These are phyloP conservation scores for Rhinolophus sinicus DNA, from an alignment of 2,113 vertebrate genomes.

Conservation along the genomic window DNA sequence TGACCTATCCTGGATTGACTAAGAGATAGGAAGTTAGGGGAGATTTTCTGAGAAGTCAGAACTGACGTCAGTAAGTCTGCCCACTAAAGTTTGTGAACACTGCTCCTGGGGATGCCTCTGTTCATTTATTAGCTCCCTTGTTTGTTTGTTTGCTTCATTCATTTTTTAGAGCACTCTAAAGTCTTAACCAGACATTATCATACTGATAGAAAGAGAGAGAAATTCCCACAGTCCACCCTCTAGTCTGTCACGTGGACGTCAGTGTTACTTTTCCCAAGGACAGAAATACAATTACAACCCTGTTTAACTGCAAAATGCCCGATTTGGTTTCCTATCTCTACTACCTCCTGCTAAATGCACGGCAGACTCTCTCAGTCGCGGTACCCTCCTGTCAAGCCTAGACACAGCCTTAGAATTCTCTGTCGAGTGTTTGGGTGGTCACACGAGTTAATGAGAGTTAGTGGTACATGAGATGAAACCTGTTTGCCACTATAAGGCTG, in stretches of 20 bases:
- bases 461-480: neutral
- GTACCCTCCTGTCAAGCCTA: neutral
- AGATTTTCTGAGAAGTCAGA: neutral
- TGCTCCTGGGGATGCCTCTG: neutral
- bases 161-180: constrained; percentile 7
- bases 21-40: neutral
- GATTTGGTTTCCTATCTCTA: neutral
- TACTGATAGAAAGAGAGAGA: neutral
- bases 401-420: neutral
- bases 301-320: neutral
- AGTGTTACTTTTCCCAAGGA: neutral
- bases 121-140: neutral
- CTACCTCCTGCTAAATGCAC: neutral
- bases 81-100: neutral
- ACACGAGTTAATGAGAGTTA: neutral
- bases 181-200: neutral
- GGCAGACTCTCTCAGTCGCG: neutral
- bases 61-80: neutral
- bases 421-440: neutral
- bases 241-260: neutral
- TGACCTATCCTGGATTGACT: neutral
- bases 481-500: neutral
- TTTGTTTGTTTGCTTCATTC: neutral
- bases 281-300: neutral
- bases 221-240: neutral